These are phyloP conservation scores for Ceratoteleas bidentatus DNA, from an alignment of 1,140 invertebrate genomes.

Conservation along the genomic window DNA sequence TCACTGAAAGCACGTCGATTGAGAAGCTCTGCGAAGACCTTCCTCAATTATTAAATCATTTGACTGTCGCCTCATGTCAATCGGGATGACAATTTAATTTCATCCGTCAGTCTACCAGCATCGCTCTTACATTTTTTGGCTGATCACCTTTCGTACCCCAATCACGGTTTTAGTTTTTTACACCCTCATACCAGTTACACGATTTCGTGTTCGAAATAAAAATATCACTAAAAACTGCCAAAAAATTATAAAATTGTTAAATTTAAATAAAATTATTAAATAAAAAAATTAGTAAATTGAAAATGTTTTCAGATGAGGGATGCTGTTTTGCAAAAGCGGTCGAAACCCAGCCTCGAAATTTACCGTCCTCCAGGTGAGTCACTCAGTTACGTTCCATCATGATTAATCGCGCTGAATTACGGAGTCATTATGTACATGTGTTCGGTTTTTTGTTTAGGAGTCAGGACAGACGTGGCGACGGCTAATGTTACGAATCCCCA, in stretches of 20 bases:
- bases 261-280: too few relatives aligned
- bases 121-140: background rate
- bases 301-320: conserved; percentile 78
- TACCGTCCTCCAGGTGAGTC: conserved; percentile 91
- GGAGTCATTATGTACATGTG: background rate
- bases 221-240: too few relatives aligned
- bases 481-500: conserved; percentile 77
- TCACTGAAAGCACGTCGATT: background rate
- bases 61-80: background rate
- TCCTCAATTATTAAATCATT: background rate
- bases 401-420: background rate
- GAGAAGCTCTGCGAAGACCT: background rate
- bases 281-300: background rate
- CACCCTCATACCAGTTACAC: background rate
- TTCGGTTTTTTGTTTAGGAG: conserved; percentile 65
- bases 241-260: too few relatives aligned
- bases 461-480: conserved; percentile 76
- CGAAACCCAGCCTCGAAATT: conserved; percentile 90
- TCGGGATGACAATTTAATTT: background rate
- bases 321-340: conserved; percentile 77
- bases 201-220: background rate
- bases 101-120: background rate
- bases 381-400: conserved; percentile 4
- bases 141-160: too few relatives aligned
- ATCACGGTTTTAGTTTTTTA: background rate